Evolutionary conservation across 2,797 vertebrate species (phyloP).

Genomic region (Helicolenus hilgendorfi): DNA sequence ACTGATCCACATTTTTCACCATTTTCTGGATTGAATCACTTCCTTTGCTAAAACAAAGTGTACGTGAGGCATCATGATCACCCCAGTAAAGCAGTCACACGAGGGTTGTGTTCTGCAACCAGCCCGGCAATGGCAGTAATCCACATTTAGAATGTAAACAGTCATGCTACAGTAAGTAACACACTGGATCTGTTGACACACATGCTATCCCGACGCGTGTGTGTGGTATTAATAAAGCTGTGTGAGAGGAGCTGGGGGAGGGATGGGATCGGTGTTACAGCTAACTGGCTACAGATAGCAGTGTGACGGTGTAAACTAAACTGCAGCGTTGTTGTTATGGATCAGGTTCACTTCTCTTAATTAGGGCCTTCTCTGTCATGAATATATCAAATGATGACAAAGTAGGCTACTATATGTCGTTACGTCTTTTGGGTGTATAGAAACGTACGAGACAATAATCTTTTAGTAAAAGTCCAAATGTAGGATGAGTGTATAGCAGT

Average conservation of each 20-base stretch:
- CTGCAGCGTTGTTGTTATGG: conserved; percentile 26
- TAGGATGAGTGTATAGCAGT: background rate
- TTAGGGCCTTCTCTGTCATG: background rate
- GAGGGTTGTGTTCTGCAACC: conserved; percentile 35
- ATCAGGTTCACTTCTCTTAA: conserved; percentile 39
- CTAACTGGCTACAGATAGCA: conserved; percentile 40
- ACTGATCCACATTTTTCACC: too few species aligned
- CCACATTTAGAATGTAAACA: conserved; percentile 66
- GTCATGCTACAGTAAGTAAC: conserved; percentile 21
- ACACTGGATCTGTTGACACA: conserved; percentile 48
- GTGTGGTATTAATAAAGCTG: conserved; percentile 66
- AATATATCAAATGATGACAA: conserved; percentile 7
- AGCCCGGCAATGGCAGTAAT: conserved; percentile 25
- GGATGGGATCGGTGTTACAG: conserved; percentile 51
- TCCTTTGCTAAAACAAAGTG: conserved; percentile 1
- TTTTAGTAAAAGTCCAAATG: background rate
- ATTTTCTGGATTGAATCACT: conserved; percentile 9
- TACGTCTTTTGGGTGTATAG: background rate
- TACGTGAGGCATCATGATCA: background rate
- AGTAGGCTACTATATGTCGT: background rate
- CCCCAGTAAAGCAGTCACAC: background rate
- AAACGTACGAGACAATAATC: background rate
- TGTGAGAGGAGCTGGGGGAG: conserved; percentile 16
- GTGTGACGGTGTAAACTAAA: conserved; percentile 35
- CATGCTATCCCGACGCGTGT: conserved; percentile 2